Evolutionary conservation across 2,113 vertebrate genomes (phyloP).

Genomic region (Peromyscus californicus): DNA sequence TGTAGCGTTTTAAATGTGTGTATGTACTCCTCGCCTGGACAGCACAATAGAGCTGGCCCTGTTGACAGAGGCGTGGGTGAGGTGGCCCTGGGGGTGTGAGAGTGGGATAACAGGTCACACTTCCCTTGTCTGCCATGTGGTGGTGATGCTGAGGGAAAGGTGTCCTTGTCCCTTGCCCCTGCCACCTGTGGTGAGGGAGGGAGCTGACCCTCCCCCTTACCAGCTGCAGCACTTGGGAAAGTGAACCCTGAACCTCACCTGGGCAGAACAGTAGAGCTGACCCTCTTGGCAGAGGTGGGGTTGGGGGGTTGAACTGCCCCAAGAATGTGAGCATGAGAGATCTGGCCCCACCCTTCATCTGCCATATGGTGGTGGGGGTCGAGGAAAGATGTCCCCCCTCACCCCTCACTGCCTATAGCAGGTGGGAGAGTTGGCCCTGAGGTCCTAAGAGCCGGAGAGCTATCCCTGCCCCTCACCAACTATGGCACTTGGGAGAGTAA

Average conservation of each 20-base stretch:
- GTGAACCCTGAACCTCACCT: background rate
- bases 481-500: background rate
- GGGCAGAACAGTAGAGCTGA: background rate
- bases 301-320: background rate
- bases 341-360: background rate
- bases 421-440: background rate
- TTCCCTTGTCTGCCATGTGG: background rate
- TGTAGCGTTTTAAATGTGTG: no score
- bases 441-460: background rate
- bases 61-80: background rate
- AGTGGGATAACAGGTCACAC: background rate
- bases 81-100: background rate
- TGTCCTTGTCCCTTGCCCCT: background rate
- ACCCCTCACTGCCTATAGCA: background rate
- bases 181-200: background rate
- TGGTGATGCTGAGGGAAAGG: background rate
- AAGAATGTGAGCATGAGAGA: background rate
- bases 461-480: background rate
- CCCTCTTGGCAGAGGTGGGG: background rate
- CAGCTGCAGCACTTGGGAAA: background rate
- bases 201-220: background rate
- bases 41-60: background rate
- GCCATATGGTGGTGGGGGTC: background rate
- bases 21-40: background rate
- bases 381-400: background rate